Evolutionary conservation across 2,888 invertebrate species (phyloP).

Genomic region (Chydorus sphaericus): DNA sequence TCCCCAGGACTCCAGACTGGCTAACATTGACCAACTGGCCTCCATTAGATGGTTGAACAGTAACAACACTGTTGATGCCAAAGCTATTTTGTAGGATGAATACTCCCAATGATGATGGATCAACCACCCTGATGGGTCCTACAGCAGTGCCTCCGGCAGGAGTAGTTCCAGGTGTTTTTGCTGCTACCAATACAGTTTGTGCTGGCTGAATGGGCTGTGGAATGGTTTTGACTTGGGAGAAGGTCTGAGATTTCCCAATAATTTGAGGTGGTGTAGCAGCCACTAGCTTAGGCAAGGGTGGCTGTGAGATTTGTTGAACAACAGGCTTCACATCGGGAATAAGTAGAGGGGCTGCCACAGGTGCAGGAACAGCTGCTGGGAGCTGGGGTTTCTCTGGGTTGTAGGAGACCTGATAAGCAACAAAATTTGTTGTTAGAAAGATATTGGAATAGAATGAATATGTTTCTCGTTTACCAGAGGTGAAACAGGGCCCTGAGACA

Average conservation of each 20-base stretch:
- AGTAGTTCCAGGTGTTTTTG: not conserved
- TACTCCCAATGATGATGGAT: not conserved
- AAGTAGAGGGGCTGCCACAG: not conserved
- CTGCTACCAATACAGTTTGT: not conserved
- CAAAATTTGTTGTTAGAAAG: not conserved
- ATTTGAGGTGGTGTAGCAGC: not conserved
- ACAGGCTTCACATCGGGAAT: constrained; percentile 1
- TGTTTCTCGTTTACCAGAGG: not conserved
- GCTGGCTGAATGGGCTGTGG: not conserved
- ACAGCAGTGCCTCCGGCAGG: not conserved
- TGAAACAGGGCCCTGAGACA: not conserved
- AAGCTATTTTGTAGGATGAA: constrained; percentile 2
- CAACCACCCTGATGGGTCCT: not conserved
- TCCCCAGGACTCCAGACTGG: not conserved
- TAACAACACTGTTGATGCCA: constrained; percentile 7
- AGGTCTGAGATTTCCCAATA: not conserved
- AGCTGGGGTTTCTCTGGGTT: not conserved
- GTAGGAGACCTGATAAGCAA: not conserved
- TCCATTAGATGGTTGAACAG: constrained; percentile 5
- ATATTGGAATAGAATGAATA: too few relatives aligned
- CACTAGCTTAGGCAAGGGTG: not conserved
- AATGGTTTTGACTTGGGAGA: not conserved
- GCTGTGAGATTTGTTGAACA: not conserved
- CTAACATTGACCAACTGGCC: constrained; percentile 6
- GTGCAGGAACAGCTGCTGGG: too few relatives aligned